phyloP scores from a whole-genome alignment of 2,113 vertebrate species.

The Aplodontia rufa region DNA sequence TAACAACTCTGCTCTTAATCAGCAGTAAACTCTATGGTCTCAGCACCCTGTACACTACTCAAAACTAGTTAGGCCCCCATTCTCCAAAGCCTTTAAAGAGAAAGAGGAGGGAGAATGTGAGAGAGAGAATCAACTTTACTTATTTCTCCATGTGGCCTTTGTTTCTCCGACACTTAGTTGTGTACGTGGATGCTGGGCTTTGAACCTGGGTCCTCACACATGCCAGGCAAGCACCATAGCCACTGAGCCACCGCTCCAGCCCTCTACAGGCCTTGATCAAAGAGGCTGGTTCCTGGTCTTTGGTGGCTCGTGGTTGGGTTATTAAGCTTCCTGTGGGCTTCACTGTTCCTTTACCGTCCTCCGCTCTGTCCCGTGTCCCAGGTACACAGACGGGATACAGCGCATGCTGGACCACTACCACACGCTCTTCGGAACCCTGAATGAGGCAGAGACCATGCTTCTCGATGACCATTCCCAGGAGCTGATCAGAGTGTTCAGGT shows the following conservation, averaged over 20 bases:
- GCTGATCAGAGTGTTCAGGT: conserved; percentile 82
- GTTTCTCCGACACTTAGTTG: too few species aligned
- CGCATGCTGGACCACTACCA: conserved; percentile 86
- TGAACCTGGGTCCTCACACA: too few species aligned
- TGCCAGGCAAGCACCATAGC: too few species aligned
- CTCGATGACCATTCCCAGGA: conserved; percentile 86
- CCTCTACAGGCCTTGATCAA: background rate
- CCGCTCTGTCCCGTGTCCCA: background rate
- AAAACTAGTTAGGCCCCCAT: background rate
- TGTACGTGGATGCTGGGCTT: too few species aligned
- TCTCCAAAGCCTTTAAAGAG: background rate
- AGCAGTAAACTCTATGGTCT: background rate
- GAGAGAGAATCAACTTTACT: too few species aligned
- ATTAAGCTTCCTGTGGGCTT: too few species aligned
- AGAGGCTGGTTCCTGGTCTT: background rate
- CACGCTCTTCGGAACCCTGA: conserved; percentile 85
- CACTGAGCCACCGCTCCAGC: background rate
- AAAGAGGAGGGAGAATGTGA: too few species aligned
- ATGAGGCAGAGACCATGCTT: conserved; percentile 86
- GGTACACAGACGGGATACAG: conserved; percentile 85
- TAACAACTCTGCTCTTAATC: conserved; percentile 63
- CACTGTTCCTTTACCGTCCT: too few species aligned
- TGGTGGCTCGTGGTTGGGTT: background rate
- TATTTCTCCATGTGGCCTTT: too few species aligned
- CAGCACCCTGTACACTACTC: background rate